Percentiles rank a stretch among this genome's conserved stretches.
phyloP scores from a whole-genome alignment of 2,113 vertebrate genomes.

The Chaenocephalus aceratus region DNA sequence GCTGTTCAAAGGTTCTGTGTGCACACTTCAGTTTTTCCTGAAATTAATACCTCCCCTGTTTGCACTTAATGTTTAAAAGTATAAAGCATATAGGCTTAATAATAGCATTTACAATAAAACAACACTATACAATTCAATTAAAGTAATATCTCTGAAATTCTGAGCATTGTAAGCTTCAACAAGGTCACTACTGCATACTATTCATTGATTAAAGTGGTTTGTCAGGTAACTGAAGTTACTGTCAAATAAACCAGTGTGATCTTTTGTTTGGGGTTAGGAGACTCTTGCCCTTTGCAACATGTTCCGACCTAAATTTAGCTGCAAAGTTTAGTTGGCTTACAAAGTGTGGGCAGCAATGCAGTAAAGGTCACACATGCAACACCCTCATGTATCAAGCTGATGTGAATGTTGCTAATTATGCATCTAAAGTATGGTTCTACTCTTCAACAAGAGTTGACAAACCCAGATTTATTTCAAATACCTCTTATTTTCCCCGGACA shows the following conservation, averaged over 20 bases:
- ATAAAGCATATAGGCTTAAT: neutral
- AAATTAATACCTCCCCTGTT: neutral
- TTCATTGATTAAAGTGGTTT: neutral
- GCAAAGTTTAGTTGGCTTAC: slow-evolving; percentile 41
- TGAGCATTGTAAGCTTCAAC: neutral
- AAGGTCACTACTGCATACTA: neutral
- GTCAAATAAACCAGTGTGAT: neutral
- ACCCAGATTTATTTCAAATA: too few relatives aligned
- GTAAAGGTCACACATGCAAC: neutral
- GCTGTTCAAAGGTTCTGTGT: slow-evolving; percentile 58
- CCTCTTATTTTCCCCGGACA: too few relatives aligned
- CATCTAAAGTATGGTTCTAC: neutral
- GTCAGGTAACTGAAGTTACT: neutral
- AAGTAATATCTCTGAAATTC: neutral
- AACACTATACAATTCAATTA: neutral
- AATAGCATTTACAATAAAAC: too few relatives aligned
- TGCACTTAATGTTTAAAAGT: neutral
- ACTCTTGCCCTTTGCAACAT: slow-evolving; percentile 67
- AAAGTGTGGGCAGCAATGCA: slow-evolving; percentile 35
- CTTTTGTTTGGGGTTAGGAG: neutral
- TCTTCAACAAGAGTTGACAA: too few relatives aligned
- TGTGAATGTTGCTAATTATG: neutral
- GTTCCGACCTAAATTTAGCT: slow-evolving; percentile 74
- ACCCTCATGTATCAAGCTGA: neutral
- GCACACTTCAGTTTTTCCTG: neutral